These are phyloP conservation scores for Chloroceryle aenea DNA, from an alignment of 2,113 vertebrate species.

Conservation along the genomic window DNA sequence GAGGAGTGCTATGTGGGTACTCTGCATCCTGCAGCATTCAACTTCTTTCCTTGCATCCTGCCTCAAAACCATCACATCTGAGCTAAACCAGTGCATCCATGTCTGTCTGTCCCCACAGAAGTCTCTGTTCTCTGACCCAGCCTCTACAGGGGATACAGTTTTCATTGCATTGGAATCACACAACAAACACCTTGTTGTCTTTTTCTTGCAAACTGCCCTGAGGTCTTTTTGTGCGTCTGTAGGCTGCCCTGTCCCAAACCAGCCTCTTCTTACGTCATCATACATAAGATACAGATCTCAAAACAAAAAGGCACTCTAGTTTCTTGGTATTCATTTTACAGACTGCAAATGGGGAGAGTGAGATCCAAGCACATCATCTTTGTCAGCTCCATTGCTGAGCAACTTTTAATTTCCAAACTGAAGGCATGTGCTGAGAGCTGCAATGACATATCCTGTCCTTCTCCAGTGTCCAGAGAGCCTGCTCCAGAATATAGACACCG, in stretches of 20 bases:
- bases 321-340: neutral
- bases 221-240: neutral
- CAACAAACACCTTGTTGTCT: neutral
- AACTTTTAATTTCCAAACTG: neutral
- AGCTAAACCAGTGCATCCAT: neutral
- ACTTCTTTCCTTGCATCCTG: neutral
- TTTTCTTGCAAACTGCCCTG: neutral
- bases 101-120: neutral
- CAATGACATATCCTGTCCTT: neutral
- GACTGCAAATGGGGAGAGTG: neutral
- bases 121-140: neutral
- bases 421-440: neutral
- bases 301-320: neutral
- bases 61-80: neutral
- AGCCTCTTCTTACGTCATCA: neutral
- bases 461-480: neutral
- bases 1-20: neutral
- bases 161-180: neutral
- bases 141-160: neutral
- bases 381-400: neutral
- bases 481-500: neutral
- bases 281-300: neutral
- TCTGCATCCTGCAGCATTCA: neutral
- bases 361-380: rapidly evolving
- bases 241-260: neutral